Evolutionary conservation across 1,140 invertebrate species (phyloP).

Genomic region (Tachypleus tridentatus): DNA sequence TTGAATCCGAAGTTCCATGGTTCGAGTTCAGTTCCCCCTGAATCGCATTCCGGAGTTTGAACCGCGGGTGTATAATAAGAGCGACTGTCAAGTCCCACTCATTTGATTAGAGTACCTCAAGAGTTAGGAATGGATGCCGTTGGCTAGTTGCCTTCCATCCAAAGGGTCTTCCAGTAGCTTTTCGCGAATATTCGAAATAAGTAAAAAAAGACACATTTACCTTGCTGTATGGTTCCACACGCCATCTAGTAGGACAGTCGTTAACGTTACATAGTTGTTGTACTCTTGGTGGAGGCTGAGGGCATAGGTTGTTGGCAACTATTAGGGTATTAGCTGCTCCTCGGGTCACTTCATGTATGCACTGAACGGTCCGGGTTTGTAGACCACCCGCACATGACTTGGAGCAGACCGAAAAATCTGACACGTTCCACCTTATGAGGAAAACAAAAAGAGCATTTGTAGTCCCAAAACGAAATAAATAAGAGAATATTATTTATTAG

Average conservation of each 20-base stretch:
- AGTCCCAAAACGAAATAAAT: background rate
- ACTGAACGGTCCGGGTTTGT: conserved; percentile 47
- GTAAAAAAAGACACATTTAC: conserved; percentile 29
- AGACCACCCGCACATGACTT: conserved; percentile 79
- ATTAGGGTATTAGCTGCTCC: conserved; percentile 71
- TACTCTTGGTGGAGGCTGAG: conserved; percentile 67
- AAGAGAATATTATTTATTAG: background rate
- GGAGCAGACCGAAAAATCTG: conserved; percentile 55
- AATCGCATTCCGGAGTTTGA: too few relatives aligned
- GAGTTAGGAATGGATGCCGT: too few relatives aligned
- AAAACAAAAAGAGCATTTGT: conserved; percentile 2
- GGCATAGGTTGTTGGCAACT: conserved; percentile 78
- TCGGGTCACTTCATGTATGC: conserved; percentile 77
- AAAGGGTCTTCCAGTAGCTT: too few relatives aligned
- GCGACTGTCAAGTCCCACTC: too few relatives aligned
- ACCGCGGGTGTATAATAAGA: too few relatives aligned
- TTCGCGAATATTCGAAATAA: too few relatives aligned
- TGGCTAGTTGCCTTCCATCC: too few relatives aligned
- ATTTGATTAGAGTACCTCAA: too few relatives aligned
- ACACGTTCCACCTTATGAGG: conserved; percentile 56
- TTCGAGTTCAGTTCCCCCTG: too few relatives aligned
- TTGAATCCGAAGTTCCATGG: too few relatives aligned
- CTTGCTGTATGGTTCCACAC: conserved; percentile 65
- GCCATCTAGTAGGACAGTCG: conserved; percentile 81
- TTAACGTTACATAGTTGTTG: conserved; percentile 81